Evolutionary conservation across 2,113 vertebrate genomes (phyloP).

Genomic region (Geococcyx californianus): DNA sequence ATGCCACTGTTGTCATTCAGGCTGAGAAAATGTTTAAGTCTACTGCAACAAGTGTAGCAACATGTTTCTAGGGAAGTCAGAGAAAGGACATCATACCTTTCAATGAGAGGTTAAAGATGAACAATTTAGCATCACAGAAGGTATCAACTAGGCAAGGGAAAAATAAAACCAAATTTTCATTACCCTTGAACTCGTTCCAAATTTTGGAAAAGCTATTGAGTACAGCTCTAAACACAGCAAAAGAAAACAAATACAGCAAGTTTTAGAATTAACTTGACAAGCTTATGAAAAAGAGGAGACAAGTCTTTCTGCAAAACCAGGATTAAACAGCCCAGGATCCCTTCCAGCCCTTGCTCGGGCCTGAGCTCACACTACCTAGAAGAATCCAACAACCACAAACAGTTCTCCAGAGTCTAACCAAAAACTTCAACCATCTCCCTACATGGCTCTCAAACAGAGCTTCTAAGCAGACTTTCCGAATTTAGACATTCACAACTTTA

Average conservation of each 20-base stretch:
- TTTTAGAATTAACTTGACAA: neutral
- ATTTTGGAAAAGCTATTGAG: neutral
- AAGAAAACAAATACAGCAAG: neutral
- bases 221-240: neutral
- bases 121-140: neutral
- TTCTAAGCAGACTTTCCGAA: neutral
- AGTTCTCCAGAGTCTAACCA: neutral
- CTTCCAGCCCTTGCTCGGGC: neutral
- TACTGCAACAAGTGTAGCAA: neutral
- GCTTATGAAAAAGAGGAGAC: neutral
- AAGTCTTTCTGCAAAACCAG: neutral
- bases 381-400: neutral
- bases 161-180: neutral
- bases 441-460: neutral
- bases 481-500: neutral
- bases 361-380: neutral
- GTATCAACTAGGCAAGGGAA: neutral
- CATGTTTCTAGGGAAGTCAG: neutral
- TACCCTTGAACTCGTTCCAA: neutral
- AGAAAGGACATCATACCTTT: neutral
- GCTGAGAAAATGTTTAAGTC: neutral
- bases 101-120: neutral
- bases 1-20: neutral
- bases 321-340: neutral
- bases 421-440: neutral